These are phyloP conservation scores for Synergus japonicus DNA, from an alignment of 2,888 invertebrate species.

Conservation along the genomic window DNA sequence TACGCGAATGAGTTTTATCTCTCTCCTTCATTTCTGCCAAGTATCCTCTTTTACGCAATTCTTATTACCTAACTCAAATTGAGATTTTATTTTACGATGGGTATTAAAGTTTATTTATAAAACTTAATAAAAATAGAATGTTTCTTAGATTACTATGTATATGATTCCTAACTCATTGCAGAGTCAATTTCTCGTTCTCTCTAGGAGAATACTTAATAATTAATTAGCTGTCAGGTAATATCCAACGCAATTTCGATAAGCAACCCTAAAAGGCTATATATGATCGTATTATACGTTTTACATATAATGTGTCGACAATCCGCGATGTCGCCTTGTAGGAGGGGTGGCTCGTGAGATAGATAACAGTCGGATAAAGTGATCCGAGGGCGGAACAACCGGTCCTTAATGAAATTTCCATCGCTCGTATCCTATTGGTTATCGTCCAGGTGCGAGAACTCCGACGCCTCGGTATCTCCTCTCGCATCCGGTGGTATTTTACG, in stretches of 20 bases:
- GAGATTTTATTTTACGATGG: not conserved
- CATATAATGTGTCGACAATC: conserved; percentile 32
- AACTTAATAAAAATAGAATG: not conserved
- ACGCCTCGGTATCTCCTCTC: conserved; percentile 17
- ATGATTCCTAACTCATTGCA: not conserved
- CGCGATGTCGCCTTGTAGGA: conserved; percentile 20
- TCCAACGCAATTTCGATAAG: conserved; percentile 33
- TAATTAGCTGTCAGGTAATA: conserved; percentile 9
- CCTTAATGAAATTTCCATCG: conserved; percentile 40
- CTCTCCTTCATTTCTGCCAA: conserved; percentile 14
- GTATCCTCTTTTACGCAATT: not conserved
- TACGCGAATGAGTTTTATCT: conserved; percentile 12
- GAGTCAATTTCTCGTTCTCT: not conserved
- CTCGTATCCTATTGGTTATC: conserved; percentile 28
- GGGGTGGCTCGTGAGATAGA: conserved; percentile 29
- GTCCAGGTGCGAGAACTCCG: conserved; percentile 33
- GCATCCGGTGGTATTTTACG: conserved; percentile 15
- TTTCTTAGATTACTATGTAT: not conserved
- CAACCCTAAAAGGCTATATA: conserved; percentile 26
- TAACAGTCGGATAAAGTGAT: conserved; percentile 35
- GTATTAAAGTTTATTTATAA: not conserved
- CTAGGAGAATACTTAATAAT: not conserved
- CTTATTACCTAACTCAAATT: not conserved
- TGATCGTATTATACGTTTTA: conserved; percentile 1
- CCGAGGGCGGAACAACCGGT: conserved; percentile 41